These are phyloP conservation scores for Gyps fulvus DNA, from an alignment of 2,113 vertebrate species.

Conservation along the genomic window DNA sequence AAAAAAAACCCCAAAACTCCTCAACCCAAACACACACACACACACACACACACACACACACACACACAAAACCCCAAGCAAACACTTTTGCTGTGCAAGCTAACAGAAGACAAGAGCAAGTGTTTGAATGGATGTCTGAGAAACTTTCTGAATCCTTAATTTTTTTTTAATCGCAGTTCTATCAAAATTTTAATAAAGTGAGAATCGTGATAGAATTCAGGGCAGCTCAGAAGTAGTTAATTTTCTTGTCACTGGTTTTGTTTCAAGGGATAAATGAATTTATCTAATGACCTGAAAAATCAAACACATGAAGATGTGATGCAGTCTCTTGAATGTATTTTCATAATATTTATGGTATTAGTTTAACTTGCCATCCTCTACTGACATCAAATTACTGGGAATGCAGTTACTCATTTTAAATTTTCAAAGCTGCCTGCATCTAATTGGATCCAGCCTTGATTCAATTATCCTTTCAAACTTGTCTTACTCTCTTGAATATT, in stretches of 20 bases:
- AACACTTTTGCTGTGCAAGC: background rate
- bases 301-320: background rate
- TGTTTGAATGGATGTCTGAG: background rate
- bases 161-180: background rate
- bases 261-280: background rate
- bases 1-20: background rate
- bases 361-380: background rate
- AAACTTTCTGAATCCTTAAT: background rate
- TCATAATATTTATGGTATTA: background rate
- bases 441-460: background rate
- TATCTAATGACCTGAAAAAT: background rate
- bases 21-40: background rate
- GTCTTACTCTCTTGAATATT: background rate
- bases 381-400: background rate
- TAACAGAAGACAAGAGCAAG: background rate
- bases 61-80: background rate
- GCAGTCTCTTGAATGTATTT: background rate
- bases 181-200: background rate
- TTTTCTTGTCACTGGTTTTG: background rate
- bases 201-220: background rate
- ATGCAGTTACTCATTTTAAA: background rate
- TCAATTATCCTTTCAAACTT: background rate
- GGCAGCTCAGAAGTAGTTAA: background rate
- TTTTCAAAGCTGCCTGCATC: background rate
- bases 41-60: too few relatives aligned